These are phyloP conservation scores for Rutilus rutilus DNA, from an alignment of 2,113 vertebrate genomes.

Conservation along the genomic window DNA sequence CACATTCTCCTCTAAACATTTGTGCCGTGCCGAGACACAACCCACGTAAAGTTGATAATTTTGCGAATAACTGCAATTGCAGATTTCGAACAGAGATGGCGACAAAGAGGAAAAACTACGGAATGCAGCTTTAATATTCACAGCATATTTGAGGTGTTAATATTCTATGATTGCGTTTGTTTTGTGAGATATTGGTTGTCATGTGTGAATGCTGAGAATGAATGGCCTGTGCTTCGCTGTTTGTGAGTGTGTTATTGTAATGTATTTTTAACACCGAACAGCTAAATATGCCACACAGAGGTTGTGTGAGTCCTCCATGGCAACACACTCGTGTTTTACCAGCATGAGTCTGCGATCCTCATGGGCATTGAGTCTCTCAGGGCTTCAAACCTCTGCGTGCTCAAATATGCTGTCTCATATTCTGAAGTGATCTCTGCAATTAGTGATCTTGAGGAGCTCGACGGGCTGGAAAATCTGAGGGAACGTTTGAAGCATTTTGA, in stretches of 20 bases:
- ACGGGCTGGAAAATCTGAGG: neutral
- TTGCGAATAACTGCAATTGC: no score
- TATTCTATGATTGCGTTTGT: neutral
- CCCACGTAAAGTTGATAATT: no score
- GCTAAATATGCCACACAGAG: conserved; percentile 42
- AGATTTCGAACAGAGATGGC: no score
- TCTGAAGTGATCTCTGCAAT: neutral
- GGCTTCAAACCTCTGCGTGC: neutral
- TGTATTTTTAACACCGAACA: conserved; percentile 46
- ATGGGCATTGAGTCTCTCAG: neutral
- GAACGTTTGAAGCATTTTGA: neutral
- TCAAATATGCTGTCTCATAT: conserved; percentile 17
- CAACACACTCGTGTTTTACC: conserved; percentile 43
- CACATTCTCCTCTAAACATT: no score
- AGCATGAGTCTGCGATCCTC: neutral
- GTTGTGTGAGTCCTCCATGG: conserved; percentile 49
- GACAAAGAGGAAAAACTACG: no score
- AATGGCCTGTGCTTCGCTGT: neutral
- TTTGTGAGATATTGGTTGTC: neutral
- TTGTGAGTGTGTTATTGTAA: conserved; percentile 2
- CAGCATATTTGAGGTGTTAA: neutral
- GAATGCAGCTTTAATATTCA: neutral
- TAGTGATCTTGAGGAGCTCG: conserved; percentile 2
- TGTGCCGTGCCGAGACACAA: no score
- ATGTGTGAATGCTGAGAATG: neutral